Conservation (phyloP, 2,797 vertebrate species). For the Smutsia gigantea region DNA sequence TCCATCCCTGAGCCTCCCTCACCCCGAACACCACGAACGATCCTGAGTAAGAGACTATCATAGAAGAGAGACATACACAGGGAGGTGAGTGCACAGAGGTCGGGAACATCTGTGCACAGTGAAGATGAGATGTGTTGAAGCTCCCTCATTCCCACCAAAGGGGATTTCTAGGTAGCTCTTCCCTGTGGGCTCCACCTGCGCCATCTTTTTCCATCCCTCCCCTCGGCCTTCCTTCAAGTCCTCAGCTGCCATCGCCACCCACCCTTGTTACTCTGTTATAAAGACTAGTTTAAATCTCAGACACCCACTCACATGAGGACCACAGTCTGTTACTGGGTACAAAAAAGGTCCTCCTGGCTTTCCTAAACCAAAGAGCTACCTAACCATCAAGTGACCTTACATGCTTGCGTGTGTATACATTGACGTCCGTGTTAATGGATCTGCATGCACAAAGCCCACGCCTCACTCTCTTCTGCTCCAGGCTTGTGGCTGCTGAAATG, state of each 20-base stretch:
- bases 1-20: background rate
- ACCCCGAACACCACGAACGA: background rate
- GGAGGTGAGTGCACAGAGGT: background rate
- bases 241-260: fast-evolving
- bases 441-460: too few species aligned
- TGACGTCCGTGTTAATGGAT: background rate
- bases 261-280: background rate
- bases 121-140: background rate
- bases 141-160: background rate
- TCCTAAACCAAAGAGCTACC: background rate
- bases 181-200: too few species aligned
- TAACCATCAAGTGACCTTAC: background rate
- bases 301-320: background rate
- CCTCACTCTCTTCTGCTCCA: background rate
- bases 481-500: background rate
- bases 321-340: background rate
- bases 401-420: background rate
- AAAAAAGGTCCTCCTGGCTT: too few species aligned
- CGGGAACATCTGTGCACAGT: background rate
- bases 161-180: background rate
- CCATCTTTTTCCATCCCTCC: background rate
- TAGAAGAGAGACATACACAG: background rate
- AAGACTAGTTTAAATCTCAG: background rate
- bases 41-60: background rate
- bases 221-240: background rate